Percentiles rank a stretch among this genome's conserved stretches.
phyloP scores from a whole-genome alignment of 2,888 invertebrate species.

The Linyphia triangularis region DNA sequence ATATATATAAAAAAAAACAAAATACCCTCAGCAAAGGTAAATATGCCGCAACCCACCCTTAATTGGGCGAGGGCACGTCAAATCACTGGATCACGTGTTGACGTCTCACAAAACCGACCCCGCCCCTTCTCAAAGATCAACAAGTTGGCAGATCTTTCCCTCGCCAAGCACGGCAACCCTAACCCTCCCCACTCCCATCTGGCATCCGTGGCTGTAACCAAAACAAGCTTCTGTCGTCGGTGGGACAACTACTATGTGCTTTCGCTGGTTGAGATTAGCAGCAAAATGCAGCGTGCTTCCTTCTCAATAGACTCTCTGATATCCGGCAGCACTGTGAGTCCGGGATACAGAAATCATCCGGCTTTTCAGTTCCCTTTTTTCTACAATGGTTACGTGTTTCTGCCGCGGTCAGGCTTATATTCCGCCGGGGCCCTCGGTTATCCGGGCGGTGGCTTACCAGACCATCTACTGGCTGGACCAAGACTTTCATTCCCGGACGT shows the following conservation, averaged over 20 bases:
- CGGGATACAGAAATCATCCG: constrained; percentile 50
- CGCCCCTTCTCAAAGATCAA: constrained; percentile 16
- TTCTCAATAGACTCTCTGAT: constrained; percentile 73
- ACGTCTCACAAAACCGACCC: constrained; percentile 1
- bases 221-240: constrained; percentile 26
- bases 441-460: constrained; percentile 58
- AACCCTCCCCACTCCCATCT: background rate
- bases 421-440: constrained; percentile 36
- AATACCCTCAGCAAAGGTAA: constrained; percentile 16
- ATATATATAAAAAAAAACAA: no score
- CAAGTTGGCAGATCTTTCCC: constrained; percentile 6
- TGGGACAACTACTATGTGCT: constrained; percentile 56
- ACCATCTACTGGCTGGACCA: constrained; percentile 25
- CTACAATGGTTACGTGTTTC: constrained; percentile 72
- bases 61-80: constrained; percentile 41
- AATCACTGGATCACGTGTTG: constrained; percentile 44
- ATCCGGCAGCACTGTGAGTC: constrained; percentile 46
- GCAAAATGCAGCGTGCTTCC: constrained; percentile 67
- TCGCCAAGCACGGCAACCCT: constrained; percentile 57
- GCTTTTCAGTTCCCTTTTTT: constrained; percentile 66
- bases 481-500: constrained; percentile 40
- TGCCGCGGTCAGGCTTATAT: constrained; percentile 61
- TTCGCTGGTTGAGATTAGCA: background rate
- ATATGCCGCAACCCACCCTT: background rate
- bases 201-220: background rate